A percentile compares a stretch with the other conserved stretches of the same genome.
Conservation (phyloP, 2,888 invertebrate genomes). For the Ophioninae sp. region DNA sequence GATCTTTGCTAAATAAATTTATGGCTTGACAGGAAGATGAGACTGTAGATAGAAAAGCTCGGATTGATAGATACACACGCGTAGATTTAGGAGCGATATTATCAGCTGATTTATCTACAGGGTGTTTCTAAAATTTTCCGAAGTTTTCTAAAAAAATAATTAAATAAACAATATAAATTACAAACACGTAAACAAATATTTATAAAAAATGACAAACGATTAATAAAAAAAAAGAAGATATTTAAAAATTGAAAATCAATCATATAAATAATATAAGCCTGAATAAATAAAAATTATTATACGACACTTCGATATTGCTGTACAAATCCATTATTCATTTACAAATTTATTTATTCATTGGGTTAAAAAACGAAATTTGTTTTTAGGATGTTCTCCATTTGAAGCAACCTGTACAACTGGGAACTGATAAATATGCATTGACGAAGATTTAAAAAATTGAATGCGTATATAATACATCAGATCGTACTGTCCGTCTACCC, state of each 20-base stretch:
- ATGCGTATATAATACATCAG: constrained; percentile 48
- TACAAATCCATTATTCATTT: neutral
- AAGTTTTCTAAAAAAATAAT: neutral
- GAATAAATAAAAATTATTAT: neutral
- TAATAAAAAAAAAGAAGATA: too few relatives aligned
- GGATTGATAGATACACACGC: constrained; percentile 51
- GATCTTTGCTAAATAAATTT: constrained; percentile 40
- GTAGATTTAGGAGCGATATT: constrained; percentile 49
- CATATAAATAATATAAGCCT: too few relatives aligned
- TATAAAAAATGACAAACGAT: too few relatives aligned
- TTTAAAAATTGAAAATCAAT: too few relatives aligned
- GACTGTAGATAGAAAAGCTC: constrained; percentile 37
- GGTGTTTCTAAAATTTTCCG: constrained; percentile 5
- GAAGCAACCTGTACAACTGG: constrained; percentile 33
- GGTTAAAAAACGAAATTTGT: neutral
- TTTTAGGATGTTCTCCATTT: neutral
- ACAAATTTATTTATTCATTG: neutral
- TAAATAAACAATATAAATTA: neutral
- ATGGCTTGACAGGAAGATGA: constrained; percentile 31
- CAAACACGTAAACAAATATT: neutral
- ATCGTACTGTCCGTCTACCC: constrained; percentile 32
- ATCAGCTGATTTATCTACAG: constrained; percentile 21
- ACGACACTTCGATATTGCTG: too few relatives aligned
- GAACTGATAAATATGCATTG: constrained; percentile 45
- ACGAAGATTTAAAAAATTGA: constrained; percentile 41